phyloP scores from a whole-genome alignment of 92 coral and sea anemone genomes.

The Zoanthus sansibaricus region DNA sequence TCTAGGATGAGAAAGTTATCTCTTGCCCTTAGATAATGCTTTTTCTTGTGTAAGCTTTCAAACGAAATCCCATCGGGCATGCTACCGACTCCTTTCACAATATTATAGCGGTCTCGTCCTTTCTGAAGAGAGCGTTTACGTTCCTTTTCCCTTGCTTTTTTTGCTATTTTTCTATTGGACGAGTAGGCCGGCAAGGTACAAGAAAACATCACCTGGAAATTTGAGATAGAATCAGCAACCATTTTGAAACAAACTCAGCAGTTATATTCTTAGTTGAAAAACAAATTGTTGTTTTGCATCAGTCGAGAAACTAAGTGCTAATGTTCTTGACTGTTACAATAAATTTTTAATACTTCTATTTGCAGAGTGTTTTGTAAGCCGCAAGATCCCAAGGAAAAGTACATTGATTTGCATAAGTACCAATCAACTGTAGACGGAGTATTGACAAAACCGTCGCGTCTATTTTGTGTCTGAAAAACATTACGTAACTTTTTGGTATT shows the following conservation, averaged over 20 bases:
- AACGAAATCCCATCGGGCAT: conserved; percentile 93
- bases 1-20: conserved; percentile 85
- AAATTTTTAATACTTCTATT: conserved; percentile 30
- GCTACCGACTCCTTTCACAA: conserved; percentile 94
- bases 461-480: neutral
- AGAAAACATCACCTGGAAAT: conserved; percentile 88
- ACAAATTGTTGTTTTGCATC: conserved; percentile 11
- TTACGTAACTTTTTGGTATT: neutral
- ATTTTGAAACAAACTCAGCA: neutral
- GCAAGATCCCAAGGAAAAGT: conserved; percentile 24
- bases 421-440: neutral
- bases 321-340: conserved; percentile 24
- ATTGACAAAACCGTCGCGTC: neutral
- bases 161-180: conserved; percentile 74
- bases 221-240: conserved; percentile 36
- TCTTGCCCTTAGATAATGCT: conserved; percentile 87
- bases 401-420: conserved; percentile 39
- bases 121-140: conserved; percentile 79
- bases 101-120: conserved; percentile 88
- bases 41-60: conserved; percentile 86
- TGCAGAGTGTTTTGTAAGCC: conserved; percentile 40
- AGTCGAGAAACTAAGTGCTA: conserved; percentile 8
- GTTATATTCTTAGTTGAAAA: neutral
- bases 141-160: conserved; percentile 70
- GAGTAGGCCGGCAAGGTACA: conserved; percentile 86